A percentile compares a stretch with the other conserved stretches of the same genome.
These are phyloP conservation scores for Plectus sambesii DNA, from an alignment of 1,140 invertebrate species.

Conservation along the genomic window DNA sequence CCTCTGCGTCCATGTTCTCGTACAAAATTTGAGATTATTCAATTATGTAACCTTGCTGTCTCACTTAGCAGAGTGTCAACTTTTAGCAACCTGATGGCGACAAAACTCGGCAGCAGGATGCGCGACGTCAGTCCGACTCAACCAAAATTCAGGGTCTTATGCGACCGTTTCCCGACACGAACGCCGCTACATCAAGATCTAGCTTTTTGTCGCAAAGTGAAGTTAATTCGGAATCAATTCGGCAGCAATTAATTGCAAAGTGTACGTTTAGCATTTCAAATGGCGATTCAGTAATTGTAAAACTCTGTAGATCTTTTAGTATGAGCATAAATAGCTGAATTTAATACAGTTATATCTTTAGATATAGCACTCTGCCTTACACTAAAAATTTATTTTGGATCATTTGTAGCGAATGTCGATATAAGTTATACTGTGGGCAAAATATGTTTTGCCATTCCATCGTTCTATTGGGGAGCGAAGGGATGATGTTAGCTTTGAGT, in stretches of 20 bases:
- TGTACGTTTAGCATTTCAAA: slow-evolving; percentile 30
- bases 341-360: too few relatives aligned
- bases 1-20: background rate
- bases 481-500: too few relatives aligned
- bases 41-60: too few relatives aligned
- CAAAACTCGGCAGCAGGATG: slow-evolving; percentile 40
- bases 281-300: too few relatives aligned
- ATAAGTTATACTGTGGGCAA: too few relatives aligned
- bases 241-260: slow-evolving; percentile 39
- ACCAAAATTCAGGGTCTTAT: slow-evolving; percentile 38
- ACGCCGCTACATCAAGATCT: slow-evolving; percentile 28
- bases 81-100: slow-evolving; percentile 43
- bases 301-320: too few relatives aligned
- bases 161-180: slow-evolving; percentile 40
- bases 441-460: too few relatives aligned
- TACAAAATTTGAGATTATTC: background rate
- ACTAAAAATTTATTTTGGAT: too few relatives aligned
- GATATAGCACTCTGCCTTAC: too few relatives aligned
- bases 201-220: slow-evolving; percentile 30
- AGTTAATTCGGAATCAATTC: slow-evolving; percentile 38
- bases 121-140: slow-evolving; percentile 33
- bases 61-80: slow-evolving; percentile 1
- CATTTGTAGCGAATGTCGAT: too few relatives aligned
- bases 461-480: too few relatives aligned
- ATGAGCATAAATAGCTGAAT: too few relatives aligned